Conservation (phyloP, 2,888 invertebrate species). For the Sussaba pulchella region DNA sequence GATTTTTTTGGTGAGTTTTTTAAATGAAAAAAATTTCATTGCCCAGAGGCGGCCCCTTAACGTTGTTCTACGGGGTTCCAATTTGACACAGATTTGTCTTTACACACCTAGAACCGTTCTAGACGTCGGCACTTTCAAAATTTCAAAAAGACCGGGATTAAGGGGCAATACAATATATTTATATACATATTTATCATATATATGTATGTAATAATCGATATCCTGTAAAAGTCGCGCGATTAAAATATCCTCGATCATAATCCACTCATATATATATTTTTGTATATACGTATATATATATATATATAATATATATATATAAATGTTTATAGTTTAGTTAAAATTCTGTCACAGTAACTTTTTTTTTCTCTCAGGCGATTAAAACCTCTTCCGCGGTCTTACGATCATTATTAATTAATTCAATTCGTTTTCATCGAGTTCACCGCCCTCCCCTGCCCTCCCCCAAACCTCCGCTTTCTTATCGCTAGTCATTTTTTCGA, state of each 20-base stretch:
- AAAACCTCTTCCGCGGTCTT: too few species aligned
- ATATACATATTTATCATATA: constrained; percentile 20
- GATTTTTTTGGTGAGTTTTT: too few species aligned
- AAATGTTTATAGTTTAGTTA: constrained; percentile 76
- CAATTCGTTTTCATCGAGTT: constrained; percentile 60
- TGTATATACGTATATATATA: constrained; percentile 62
- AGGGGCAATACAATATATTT: constrained; percentile 75
- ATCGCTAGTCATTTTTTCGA: constrained; percentile 45
- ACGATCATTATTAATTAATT: constrained; percentile 51
- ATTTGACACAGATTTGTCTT: too few species aligned
- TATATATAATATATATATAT: constrained; percentile 66
- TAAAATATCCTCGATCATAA: constrained; percentile 81
- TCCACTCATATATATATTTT: constrained; percentile 66
- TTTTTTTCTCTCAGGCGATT: too few species aligned
- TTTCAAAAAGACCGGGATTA: too few species aligned
- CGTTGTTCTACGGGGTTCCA: too few species aligned
- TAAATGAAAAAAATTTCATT: too few species aligned
- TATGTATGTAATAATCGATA: constrained; percentile 40
- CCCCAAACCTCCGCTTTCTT: too few species aligned
- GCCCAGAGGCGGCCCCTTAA: too few species aligned
- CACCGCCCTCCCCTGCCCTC: constrained; percentile 38
- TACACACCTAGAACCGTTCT: too few species aligned
- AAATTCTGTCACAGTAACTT: constrained; percentile 75
- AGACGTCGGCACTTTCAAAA: too few species aligned
- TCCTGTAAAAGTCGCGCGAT: constrained; percentile 79